Evolutionary conservation across 2,888 invertebrate genomes (phyloP), one percentile per base, ranked within the genome.

Genomic region (Cephus nigrinus): DNA sequence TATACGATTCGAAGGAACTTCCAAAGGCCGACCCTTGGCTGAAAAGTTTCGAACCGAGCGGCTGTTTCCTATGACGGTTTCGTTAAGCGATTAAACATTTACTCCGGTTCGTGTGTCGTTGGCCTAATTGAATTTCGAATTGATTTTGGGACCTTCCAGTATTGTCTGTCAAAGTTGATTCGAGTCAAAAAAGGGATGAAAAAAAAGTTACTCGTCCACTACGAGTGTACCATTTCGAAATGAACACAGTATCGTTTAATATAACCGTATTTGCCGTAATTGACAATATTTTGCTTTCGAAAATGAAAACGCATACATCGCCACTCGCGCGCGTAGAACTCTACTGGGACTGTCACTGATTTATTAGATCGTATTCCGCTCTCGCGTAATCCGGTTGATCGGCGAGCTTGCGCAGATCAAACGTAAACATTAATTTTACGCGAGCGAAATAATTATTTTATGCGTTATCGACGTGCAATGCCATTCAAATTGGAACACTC

Each of bases 371-470:
- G 78, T 80, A 81, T 81, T 83, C 84, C 82, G 82, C 83, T 81
- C 81, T 68, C 82, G 81, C 79, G 83, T 85, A 85, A 85, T 85
- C 86, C 80, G 83, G 82, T 84, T 84, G 85, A 85, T 84, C 83
- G 83, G 81, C 82, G 82, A 83, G 82, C 84, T 85, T 85, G 86
- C 82, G 83, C 86, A 85, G 83, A 32, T 80, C 80, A 86, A 85
- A 83, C 82, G 85, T 83, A 75, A 81, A 79, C 80, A 83, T 85
- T 85, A 85, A 85, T 85, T 86, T 82, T 82, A 83, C 82, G 82
- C 86, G 83, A 85, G 84, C 82, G 86, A 85, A 85, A 86, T 85
- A 85, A 86, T 84, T 84, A 84, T 85, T 84, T 83, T 80, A 81
- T 81, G 82, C 86, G 85, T 83, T 86, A 85, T 84, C 83, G 86